Evolutionary conservation across 1,140 invertebrate genomes (phyloP), one percentile per base, ranked within the genome.

Genomic region (Trichogramma pretiosum): DNA sequence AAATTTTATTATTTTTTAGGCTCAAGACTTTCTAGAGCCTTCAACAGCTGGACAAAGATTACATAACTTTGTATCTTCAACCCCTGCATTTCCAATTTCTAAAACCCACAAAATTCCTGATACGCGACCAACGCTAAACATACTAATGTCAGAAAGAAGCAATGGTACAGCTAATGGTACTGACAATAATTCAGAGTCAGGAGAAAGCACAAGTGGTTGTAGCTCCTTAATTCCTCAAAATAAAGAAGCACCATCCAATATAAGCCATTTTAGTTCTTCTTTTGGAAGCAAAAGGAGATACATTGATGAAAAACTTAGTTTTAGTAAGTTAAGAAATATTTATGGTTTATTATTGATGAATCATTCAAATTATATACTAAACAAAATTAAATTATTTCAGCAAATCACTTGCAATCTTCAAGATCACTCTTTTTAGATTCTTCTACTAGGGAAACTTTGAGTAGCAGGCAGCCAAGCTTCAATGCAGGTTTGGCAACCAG

Each of bases 401-500:
- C 62, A 26, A 65, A 67, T 57, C 57, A 65, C 56, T 54, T 64
- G 28, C 67, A 65, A 45, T 68, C 64, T 37, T 56, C 65, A 44
- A 62, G 61, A 23, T 68, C 67, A 8, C 52, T 70, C 16, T 67
- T 71, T 35, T 43, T 68, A 28, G 62, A 68, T 11, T 64, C 54
- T 42, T 60, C 17, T 33, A 48, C 46, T 14, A 58, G 68, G 52
- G 66, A 70, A 36, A 65, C 68, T 0, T 54, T 74, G 52, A 74
- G 74, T 55, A 69, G 68, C 46, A 72, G 72, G 45, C 66, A 68
- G 52, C 76, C 78, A 39, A 70, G 70, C 26, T 81, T 81, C 53
- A 78, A 80, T 54, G 67, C 73, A 11, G 82, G 74, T 21, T 59
- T 70, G 24, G 56, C 76, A 30, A 73, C 72, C 38, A 68, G 61